Evolutionary conservation across 2,888 invertebrate genomes (phyloP), one percentile per base, ranked within the genome.

Genomic region (Abrostola triplasia): DNA sequence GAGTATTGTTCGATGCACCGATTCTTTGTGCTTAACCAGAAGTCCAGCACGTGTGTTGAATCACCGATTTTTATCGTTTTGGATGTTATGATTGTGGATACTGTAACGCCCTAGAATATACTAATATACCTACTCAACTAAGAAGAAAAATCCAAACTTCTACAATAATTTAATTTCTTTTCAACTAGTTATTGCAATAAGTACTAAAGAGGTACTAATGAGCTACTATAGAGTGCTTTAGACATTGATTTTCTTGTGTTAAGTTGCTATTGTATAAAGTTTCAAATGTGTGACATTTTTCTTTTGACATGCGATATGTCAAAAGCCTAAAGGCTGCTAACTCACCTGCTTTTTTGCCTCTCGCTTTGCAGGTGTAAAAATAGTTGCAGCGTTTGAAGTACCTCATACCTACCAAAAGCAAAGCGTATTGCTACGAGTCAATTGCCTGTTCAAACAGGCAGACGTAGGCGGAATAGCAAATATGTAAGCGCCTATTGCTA

Each of bases 391-490:
- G 67, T 44, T 70, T 76, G 77, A 71, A 77, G 59, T 75, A 67
- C 78, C 61, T 74, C 77, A 79, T 72, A 77, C 77, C 75, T 72
- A 77, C 77, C 75, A 73, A 83, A 86, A 82, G 81, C 84, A 83
- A 85, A 87, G 84, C 83, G 82, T 88, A 88, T 87, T 85, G 84
- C 84, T 80, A 76, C 75, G 76, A 88, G 84, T 86, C 87, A 85
- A 88, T 88, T 88, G 86, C 76, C 80, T 84, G 83, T 85, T 86
- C 85, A 88, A 87, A 88, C 79, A 86, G 71, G 74, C 76, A 79
- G 73, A 85, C 85, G 86, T 79, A 86, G 78, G 80, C 83, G 83
- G 88, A 89, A 89, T 88, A 87, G 80, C 82, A 86, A 88, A 87
- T 83, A 81, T 79, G 73, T 75, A 77, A 75, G 74, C 73, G 79